Conservation (phyloP, 2,888 invertebrate species). For the Idaea dimidiata region DNA sequence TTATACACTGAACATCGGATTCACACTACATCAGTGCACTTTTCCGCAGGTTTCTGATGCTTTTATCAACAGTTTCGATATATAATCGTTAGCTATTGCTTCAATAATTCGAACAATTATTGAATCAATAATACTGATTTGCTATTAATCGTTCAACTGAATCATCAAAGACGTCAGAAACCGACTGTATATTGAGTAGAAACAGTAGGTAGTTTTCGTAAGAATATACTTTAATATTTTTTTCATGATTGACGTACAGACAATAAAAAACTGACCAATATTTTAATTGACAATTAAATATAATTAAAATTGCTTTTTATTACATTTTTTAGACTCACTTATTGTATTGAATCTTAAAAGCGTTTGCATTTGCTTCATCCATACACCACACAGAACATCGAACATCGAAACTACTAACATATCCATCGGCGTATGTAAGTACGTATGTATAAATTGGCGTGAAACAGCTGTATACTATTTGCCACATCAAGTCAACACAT, state of each 20-base stretch:
- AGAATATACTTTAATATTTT: not conserved
- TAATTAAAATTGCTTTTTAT: not conserved
- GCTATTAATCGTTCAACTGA: too few species aligned
- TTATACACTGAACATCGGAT: not conserved
- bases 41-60: too few species aligned
- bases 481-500: not conserved
- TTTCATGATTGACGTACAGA: not conserved
- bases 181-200: too few species aligned
- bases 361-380: not conserved
- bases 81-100: too few species aligned
- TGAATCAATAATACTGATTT: too few species aligned
- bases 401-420: slow-evolving; percentile 2
- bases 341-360: not conserved
- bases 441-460: not conserved
- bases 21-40: not conserved
- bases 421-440: not conserved
- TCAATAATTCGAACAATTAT: too few species aligned
- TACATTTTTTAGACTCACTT: too few species aligned
- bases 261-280: not conserved
- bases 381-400: slow-evolving; percentile 6
- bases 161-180: too few species aligned
- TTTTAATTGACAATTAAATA: too few species aligned
- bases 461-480: not conserved
- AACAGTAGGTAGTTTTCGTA: too few species aligned
- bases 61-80: too few species aligned